These are phyloP conservation scores for Psix sp. DNA, from an alignment of 1,140 invertebrate species.

Conservation along the genomic window DNA sequence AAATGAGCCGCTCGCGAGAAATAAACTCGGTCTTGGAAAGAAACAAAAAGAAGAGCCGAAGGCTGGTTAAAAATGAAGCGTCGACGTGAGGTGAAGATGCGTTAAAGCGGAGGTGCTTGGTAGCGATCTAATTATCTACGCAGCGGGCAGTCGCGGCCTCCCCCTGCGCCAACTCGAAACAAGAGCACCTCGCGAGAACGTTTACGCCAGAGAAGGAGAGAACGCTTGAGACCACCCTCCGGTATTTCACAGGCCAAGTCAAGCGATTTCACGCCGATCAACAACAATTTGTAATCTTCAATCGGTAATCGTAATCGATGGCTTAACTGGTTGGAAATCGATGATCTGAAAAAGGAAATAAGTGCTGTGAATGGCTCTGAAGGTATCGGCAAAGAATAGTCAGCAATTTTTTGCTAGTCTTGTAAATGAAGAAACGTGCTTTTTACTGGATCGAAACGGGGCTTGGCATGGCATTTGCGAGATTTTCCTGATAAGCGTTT, in stretches of 20 bases:
- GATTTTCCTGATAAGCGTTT: too few relatives aligned
- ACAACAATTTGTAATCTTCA: constrained; percentile 46
- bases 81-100: constrained; percentile 61
- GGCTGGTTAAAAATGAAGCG: constrained; percentile 40
- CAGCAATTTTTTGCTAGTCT: too few relatives aligned
- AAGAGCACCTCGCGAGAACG: constrained; percentile 56
- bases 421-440: too few relatives aligned
- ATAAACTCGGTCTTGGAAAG: constrained; percentile 33
- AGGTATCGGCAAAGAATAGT: too few relatives aligned
- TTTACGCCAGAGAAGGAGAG: constrained; percentile 41
- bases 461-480: too few relatives aligned
- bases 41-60: constrained; percentile 20
- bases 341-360: background rate
- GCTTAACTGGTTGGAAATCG: background rate
- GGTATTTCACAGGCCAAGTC: constrained; percentile 54
- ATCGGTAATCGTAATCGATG: constrained; percentile 49
- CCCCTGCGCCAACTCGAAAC: constrained; percentile 60
- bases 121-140: constrained; percentile 73
- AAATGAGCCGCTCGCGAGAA: constrained; percentile 40
- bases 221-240: constrained; percentile 49
- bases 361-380: background rate
- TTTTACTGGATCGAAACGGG: too few relatives aligned
- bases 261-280: constrained; percentile 53
- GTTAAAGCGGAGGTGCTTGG: constrained; percentile 65
- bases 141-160: constrained; percentile 67